Base-by-base conservation (phyloP, 2,888 invertebrate species). In the Acrobasis consociella region DNA sequence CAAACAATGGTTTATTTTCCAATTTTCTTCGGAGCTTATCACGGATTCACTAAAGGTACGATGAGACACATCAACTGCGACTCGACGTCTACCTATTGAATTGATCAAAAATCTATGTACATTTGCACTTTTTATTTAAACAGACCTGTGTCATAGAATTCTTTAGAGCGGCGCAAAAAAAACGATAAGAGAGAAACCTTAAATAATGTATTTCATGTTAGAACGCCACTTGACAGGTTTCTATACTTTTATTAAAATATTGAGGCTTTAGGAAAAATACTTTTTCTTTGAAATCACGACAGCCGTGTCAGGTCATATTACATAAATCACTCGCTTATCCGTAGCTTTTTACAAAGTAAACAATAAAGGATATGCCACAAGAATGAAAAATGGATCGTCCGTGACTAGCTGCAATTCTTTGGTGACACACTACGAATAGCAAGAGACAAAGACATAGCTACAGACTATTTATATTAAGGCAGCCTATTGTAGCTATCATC, bases 1-100 rank as follows among this genome's bases (percentile, higher is more conserved):
- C 38, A 65, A 66, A 58, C 63, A 58, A 39, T 22, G 55, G 59
- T 61, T 67, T 66, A 62, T 64, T 65, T 66, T 69, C 53, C 65
- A 66, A 66, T 67, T 67, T 67, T 59, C 63, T 58, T 58, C 55
- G 38, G 58, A 62, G 39, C 59, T 62, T 58, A 55, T 16, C 13
- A 55, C 2, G 38, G 55, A 55, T 55, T 55, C 38, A 37, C 53
- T 53, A 55, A 38, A 50, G 1, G 15, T 15, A 49, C 31, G 31
- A 31, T 31, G 31, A 31, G 31, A 31, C 7, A 31, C 31, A 31
- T 31, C 31, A 31, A 31, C 31, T 31, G 31, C 8, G 31, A 31
- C 31, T 5, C 31, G 7, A 31, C 31, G 31, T 7, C 31, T 31
- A 31, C 31, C 22, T 22, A 22, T 22, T 22, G 22, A 22, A 22